A percentile compares a stretch with the other conserved stretches of the same genome.
Conservation (phyloP, 1,140 invertebrate genomes). For the Magallana angulata region DNA sequence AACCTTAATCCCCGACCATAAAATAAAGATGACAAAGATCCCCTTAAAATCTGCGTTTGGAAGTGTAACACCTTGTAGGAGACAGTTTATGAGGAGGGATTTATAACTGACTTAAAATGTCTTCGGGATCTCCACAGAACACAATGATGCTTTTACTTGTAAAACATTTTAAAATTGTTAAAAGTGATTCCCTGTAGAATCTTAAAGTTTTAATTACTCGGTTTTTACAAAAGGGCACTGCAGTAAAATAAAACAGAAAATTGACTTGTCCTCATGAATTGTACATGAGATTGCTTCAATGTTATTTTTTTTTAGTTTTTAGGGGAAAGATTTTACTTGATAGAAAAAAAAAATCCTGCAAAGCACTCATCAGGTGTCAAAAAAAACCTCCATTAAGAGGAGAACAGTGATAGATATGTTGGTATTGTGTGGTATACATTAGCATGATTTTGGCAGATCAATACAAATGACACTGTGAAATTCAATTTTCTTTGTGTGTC, state of each 20-base stretch:
- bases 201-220: background rate
- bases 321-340: background rate
- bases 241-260: background rate
- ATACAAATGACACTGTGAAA: constrained; percentile 34
- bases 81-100: background rate
- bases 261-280: constrained; percentile 4
- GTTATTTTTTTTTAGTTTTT: too few relatives aligned
- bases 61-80: background rate
- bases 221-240: background rate
- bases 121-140: background rate
- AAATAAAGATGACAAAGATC: background rate
- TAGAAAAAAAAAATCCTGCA: background rate
- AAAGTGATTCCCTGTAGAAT: background rate
- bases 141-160: background rate
- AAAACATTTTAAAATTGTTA: background rate
- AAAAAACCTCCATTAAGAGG: constrained; percentile 16
- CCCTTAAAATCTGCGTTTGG: background rate
- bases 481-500: constrained; percentile 36
- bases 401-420: constrained; percentile 27
- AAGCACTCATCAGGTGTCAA: constrained; percentile 26
- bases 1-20: background rate
- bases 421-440: constrained; percentile 15
- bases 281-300: background rate
- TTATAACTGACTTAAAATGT: background rate
- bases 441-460: constrained; percentile 22